phyloP scores from a whole-genome alignment of 2,113 vertebrate genomes.

The Notechis scutatus region DNA sequence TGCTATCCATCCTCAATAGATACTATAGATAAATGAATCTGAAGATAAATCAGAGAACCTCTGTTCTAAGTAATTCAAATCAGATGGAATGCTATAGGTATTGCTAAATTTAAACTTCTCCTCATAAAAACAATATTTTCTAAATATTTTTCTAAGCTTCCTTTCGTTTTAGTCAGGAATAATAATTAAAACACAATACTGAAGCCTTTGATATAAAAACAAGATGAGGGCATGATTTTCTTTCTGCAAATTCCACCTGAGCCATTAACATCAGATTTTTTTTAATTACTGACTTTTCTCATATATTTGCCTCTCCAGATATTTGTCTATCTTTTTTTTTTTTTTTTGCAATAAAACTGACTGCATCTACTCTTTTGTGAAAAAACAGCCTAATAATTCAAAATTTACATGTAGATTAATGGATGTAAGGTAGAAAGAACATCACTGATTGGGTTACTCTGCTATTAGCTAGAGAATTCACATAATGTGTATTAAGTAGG shows the following conservation, averaged over 20 bases:
- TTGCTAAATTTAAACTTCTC: background rate
- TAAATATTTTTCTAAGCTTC: background rate
- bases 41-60: background rate
- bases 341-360: constrained; percentile 56
- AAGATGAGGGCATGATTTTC: background rate
- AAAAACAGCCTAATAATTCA: constrained; percentile 59
- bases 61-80: background rate
- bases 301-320: constrained; percentile 33
- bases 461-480: constrained; percentile 67
- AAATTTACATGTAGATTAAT: constrained; percentile 56
- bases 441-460: constrained; percentile 64
- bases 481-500: constrained; percentile 69
- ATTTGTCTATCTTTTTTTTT: constrained; percentile 10
- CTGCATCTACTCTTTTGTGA: constrained; percentile 47
- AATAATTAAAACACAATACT: background rate
- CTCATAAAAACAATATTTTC: background rate
- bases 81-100: background rate
- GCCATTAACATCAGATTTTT: background rate
- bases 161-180: background rate
- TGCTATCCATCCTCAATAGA: background rate
- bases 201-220: too few relatives aligned
- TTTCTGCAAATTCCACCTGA: background rate
- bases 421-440: constrained; percentile 41
- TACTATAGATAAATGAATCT: background rate
- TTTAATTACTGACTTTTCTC: background rate